Conservation (phyloP, 64 coral and sea anemone species). For the Pocillopora damicornis region DNA sequence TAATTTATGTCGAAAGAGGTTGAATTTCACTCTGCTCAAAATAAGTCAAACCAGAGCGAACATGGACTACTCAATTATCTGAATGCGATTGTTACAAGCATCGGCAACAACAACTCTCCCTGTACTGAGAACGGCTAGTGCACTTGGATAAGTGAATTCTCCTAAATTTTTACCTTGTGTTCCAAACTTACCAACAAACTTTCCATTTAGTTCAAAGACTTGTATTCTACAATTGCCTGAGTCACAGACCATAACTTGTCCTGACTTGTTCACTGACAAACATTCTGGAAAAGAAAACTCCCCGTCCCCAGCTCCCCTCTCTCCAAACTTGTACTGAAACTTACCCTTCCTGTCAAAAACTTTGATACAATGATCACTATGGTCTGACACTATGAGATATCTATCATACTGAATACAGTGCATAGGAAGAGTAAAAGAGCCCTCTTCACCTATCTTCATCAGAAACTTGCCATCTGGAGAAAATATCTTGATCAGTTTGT, state of each 20-base stretch:
- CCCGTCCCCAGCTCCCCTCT: slow-evolving; percentile 5
- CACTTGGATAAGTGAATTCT: slow-evolving; percentile 1
- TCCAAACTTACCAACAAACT: slow-evolving; percentile 53
- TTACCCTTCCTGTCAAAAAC: slow-evolving; percentile 35
- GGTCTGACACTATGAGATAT: slow-evolving; percentile 40
- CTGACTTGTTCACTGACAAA: slow-evolving; percentile 44
- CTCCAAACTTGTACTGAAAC: slow-evolving; percentile 33
- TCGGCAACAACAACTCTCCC: too few species aligned
- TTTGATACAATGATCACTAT: slow-evolving; percentile 34
- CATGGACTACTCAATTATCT: too few species aligned
- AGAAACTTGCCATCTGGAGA: slow-evolving; percentile 41
- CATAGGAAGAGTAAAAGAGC: slow-evolving; percentile 15
- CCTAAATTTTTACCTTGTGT: slow-evolving; percentile 2
- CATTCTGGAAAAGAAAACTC: slow-evolving; percentile 37
- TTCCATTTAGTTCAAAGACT: slow-evolving; percentile 47
- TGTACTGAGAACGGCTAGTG: too few species aligned
- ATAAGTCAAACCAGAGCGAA: too few species aligned
- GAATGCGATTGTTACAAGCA: too few species aligned
- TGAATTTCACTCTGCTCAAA: too few species aligned
- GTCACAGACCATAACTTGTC: slow-evolving; percentile 56
- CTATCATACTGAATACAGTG: slow-evolving; percentile 30
- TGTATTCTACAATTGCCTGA: slow-evolving; percentile 38
- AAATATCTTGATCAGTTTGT: slow-evolving; percentile 50
- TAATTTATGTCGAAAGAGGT: too few species aligned
- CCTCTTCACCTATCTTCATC: background rate